These are phyloP conservation scores for Neria commutata DNA, from an alignment of 2,888 invertebrate species.

Conservation along the genomic window DNA sequence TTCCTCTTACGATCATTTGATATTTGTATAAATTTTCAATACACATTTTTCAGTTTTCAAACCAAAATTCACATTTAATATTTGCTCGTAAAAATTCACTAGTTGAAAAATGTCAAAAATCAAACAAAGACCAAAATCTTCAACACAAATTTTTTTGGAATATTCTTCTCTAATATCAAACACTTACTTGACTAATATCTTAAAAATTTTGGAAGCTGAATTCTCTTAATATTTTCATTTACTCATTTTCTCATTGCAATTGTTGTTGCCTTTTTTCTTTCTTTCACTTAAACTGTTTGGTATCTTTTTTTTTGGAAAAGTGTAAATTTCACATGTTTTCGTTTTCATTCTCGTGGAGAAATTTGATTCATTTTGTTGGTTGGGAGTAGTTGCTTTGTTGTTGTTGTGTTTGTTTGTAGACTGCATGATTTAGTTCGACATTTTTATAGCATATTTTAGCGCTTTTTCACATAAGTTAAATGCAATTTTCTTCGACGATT, in stretches of 20 bases:
- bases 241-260: constrained; percentile 15
- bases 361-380: not conserved
- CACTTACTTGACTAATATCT: constrained; percentile 44
- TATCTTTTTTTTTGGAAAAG: constrained; percentile 3
- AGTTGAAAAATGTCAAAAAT: constrained; percentile 35
- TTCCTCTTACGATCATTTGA: constrained; percentile 9
- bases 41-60: constrained; percentile 1
- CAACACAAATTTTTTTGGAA: constrained; percentile 13
- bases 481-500: not conserved
- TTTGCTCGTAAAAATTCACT: constrained; percentile 35
- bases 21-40: constrained; percentile 12
- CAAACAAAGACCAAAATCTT: constrained; percentile 36
- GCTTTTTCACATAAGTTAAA: too few species aligned
- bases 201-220: constrained; percentile 45
- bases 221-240: constrained; percentile 15
- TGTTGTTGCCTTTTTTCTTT: too few species aligned
- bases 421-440: not conserved
- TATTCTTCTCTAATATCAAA: constrained; percentile 35
- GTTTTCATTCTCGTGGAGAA: too few species aligned
- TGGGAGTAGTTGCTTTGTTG: not conserved
- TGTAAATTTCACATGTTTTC: not conserved
- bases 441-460: too few species aligned
- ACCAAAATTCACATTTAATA: constrained; percentile 28
- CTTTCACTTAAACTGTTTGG: too few species aligned
- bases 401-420: not conserved